These are phyloP conservation scores for Tupaia chinensis DNA, from an alignment of 2,113 vertebrate species.

Conservation along the genomic window DNA sequence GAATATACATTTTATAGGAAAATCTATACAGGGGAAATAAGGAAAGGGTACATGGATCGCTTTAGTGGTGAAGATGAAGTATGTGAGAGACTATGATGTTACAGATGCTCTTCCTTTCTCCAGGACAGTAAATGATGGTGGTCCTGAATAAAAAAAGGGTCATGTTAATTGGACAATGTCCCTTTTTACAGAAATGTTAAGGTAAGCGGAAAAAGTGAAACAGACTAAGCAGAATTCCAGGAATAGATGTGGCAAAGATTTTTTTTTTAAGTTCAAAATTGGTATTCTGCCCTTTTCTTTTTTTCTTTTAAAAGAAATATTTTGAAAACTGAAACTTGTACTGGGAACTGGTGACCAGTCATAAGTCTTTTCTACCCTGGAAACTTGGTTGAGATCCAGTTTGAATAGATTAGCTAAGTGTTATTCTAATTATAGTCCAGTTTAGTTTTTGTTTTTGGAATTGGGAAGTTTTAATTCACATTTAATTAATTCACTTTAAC, in stretches of 20 bases:
- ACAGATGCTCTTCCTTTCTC: background rate
- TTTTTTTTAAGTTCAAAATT: slow-evolving; percentile 68
- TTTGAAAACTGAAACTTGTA: slow-evolving; percentile 77
- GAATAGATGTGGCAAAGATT: slow-evolving; percentile 43
- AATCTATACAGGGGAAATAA: slow-evolving; percentile 65
- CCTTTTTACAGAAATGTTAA: slow-evolving; percentile 53
- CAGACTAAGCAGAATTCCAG: slow-evolving; percentile 30
- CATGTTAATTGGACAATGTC: background rate
- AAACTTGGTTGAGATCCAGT: slow-evolving; percentile 79
- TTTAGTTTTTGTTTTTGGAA: slow-evolving; percentile 66
- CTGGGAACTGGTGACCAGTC: slow-evolving; percentile 73
- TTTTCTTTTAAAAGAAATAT: slow-evolving; percentile 74
- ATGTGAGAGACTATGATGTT: background rate
- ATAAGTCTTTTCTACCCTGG: slow-evolving; percentile 69
- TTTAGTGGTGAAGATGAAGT: background rate
- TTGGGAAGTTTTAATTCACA: slow-evolving; percentile 16
- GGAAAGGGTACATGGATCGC: slow-evolving; percentile 23
- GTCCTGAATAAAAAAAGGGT: background rate
- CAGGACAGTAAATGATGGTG: background rate
- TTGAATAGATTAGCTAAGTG: slow-evolving; percentile 78
- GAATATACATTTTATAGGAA: slow-evolving; percentile 68
- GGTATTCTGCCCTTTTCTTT: slow-evolving; percentile 33
- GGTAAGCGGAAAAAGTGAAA: slow-evolving; percentile 18
- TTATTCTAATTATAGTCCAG: slow-evolving; percentile 55
- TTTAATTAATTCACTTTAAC: slow-evolving; percentile 67